Evolutionary conservation across 1,140 invertebrate genomes (phyloP).

Genomic region (Sycobia sp.): DNA sequence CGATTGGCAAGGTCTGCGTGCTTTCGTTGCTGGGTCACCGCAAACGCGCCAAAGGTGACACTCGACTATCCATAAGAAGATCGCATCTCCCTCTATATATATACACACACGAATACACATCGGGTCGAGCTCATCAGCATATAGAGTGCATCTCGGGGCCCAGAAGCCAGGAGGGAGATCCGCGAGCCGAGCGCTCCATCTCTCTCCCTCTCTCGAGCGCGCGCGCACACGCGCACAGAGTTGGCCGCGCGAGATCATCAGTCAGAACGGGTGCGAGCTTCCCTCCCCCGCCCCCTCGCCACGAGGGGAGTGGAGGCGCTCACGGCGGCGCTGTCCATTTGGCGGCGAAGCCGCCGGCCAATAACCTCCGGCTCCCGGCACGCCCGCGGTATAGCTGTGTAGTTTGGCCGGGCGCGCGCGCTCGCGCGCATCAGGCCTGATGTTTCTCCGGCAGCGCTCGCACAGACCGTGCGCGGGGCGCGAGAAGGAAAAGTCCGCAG

Average conservation of each 20-base stretch:
- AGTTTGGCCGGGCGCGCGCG: neutral
- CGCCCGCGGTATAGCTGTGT: neutral
- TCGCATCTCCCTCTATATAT: conserved; percentile 27
- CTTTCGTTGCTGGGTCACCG: too few species aligned
- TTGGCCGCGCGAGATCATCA: conserved; percentile 53
- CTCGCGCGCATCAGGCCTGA: conserved; percentile 13
- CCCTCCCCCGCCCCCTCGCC: too few species aligned
- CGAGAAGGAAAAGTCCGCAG: conserved; percentile 35
- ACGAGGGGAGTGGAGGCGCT: too few species aligned
- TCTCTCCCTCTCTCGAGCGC: too few species aligned
- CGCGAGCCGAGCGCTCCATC: conserved; percentile 23
- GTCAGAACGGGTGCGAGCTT: conserved; percentile 46
- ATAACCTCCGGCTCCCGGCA: conserved; percentile 50
- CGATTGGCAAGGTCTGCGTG: too few species aligned
- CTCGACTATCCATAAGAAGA: conserved; percentile 26
- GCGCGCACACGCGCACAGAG: conserved; percentile 37
- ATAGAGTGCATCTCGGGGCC: conserved; percentile 48
- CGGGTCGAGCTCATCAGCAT: conserved; percentile 53
- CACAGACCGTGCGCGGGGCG: too few species aligned
- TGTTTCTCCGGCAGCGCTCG: too few species aligned
- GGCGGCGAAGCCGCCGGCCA: conserved; percentile 53
- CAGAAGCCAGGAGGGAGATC: neutral
- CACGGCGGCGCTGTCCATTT: conserved; percentile 60
- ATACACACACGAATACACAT: too few species aligned
- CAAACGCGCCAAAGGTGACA: conserved; percentile 18